These are phyloP conservation scores for Fundulus diaphanus DNA, from an alignment of 2,797 vertebrate species.

Conservation along the genomic window DNA sequence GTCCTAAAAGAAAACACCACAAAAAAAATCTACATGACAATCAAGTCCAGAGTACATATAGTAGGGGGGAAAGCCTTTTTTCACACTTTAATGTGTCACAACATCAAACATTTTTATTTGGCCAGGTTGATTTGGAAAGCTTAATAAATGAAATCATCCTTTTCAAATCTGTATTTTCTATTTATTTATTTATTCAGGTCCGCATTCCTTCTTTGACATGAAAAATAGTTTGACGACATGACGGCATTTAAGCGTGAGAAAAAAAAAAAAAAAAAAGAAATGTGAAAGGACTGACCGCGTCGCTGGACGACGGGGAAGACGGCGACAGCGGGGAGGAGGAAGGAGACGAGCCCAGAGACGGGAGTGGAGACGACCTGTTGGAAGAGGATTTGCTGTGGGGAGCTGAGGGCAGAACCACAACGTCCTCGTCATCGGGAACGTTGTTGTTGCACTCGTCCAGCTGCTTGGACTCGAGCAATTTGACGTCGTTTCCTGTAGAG, in stretches of 20 bases:
- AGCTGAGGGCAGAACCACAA: slow-evolving; percentile 81
- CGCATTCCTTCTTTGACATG: not conserved
- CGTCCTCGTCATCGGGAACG: slow-evolving; percentile 80
- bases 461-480: slow-evolving; percentile 90
- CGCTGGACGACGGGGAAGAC: slow-evolving; percentile 91
- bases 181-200: not conserved
- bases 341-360: slow-evolving; percentile 90
- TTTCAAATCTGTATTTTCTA: not conserved
- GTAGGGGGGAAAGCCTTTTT: not conserved
- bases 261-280: too few species aligned
- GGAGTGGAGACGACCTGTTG: slow-evolving; percentile 92
- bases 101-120: not conserved
- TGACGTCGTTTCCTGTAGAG: slow-evolving; percentile 88
- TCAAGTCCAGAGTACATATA: not conserved
- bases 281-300: slow-evolving; percentile 84
- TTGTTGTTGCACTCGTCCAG: slow-evolving; percentile 98
- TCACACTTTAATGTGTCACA: not conserved
- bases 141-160: not conserved
- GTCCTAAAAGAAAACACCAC: slow-evolving; percentile 80
- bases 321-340: slow-evolving; percentile 91
- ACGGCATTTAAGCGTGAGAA: not conserved
- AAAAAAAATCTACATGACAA: not conserved
- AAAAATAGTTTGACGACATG: not conserved
- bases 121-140: not conserved
- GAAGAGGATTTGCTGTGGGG: slow-evolving; percentile 92